These are phyloP conservation scores for Dasypolia templi DNA, from an alignment of 2,888 invertebrate species.

Conservation along the genomic window DNA sequence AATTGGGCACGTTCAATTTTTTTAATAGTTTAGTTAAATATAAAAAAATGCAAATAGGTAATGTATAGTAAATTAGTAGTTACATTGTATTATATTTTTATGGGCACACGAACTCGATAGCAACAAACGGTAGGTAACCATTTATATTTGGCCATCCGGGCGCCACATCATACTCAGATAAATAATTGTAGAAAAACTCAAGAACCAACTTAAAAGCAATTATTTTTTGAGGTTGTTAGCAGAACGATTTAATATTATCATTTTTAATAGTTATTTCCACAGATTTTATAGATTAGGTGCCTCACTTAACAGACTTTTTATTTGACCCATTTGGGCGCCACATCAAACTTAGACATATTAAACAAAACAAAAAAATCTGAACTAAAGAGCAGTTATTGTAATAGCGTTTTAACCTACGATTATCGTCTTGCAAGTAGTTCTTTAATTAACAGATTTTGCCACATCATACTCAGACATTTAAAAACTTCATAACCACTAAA, in stretches of 20 bases:
- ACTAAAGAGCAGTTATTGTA: neutral
- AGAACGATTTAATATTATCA: neutral
- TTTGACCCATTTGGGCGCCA: conserved; percentile 3
- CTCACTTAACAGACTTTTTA: neutral
- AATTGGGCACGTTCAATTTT: too few relatives aligned
- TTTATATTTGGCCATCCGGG: conserved; percentile 10
- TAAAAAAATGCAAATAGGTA: neutral
- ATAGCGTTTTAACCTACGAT: neutral
- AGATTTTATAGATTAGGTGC: neutral
- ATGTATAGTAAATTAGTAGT: neutral
- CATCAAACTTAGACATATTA: neutral
- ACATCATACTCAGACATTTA: neutral
- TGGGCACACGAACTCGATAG: neutral
- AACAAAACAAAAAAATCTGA: neutral
- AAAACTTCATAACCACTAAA: neutral
- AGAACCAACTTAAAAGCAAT: neutral
- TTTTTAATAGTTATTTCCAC: neutral
- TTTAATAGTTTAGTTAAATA: neutral
- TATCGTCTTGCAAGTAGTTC: neutral
- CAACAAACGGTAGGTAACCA: neutral
- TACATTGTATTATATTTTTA: neutral
- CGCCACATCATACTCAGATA: neutral
- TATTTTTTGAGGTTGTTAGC: neutral
- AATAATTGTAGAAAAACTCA: too few relatives aligned
- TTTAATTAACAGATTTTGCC: neutral